Evolutionary conservation across 2,888 invertebrate species (phyloP), one percentile per base, ranked within the genome.

Genomic region (Cosmopolites sordidus): DNA sequence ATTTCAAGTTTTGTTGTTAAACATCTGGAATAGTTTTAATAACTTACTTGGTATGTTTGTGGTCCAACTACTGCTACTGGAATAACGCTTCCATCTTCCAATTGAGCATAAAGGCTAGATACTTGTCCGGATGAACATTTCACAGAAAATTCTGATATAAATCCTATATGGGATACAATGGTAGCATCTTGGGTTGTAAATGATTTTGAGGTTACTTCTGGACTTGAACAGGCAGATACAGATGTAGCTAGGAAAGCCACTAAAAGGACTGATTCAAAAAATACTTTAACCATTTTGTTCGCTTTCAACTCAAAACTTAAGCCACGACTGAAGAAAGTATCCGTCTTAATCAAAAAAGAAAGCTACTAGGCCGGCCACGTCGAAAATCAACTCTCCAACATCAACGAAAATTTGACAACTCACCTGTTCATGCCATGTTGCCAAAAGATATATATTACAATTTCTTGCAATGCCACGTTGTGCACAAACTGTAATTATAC

Each of bases 101-200:
- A 82, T 70, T 94, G 93, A 12, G 95, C 96, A 73, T 93, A 95
- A 51, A 96, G 75, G 58, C 80, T 82, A 52, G 79, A 76, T 62
- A 79, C 62, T 2, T 78, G 76, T 15, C 78, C 79, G 61, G 85
- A 83, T 61, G 79, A 80, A 69, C 97, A 97, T 69, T 86, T 84
- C 39, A 97, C 76, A 8, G 84, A 80, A 75, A 97, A 95, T 74
- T 96, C 93, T 11, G 89, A 85, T 64, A 97, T 87, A 74, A 91
- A 92, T 0, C 93, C 95, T 62, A 96, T 89, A 70, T 83, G 88
- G 60, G 89, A 87, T 9, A 97, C 85, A 57, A 96, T 84, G 43
- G 94, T 92, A 0, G 92, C 92, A 78, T 98, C 97, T 72, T 87
- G 83, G 14, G 95, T 95, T 42, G 94, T 92, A 74, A 94, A 96